A percentile compares a stretch with the other conserved stretches of the same genome.
Evolutionary conservation across 1,140 invertebrate species (phyloP).

Genomic region (Oryzaephilus surinamensis): DNA sequence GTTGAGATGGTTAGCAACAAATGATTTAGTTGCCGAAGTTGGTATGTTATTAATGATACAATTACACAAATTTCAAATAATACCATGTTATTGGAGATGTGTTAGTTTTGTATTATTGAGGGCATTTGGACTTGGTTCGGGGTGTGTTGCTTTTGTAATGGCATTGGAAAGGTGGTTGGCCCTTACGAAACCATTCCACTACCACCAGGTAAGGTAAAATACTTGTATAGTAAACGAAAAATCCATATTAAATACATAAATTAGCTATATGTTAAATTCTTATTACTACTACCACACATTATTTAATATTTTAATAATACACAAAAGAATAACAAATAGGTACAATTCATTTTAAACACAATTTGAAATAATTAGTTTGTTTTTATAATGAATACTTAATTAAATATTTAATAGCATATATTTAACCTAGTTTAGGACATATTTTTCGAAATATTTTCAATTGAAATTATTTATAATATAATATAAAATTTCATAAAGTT

Average conservation of each 20-base stretch:
- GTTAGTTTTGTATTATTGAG: slow-evolving; percentile 60
- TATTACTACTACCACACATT: too few relatives aligned
- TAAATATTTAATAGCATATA: too few relatives aligned
- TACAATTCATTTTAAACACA: too few relatives aligned
- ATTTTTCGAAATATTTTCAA: too few relatives aligned
- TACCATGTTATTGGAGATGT: slow-evolving; percentile 49
- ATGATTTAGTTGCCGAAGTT: slow-evolving; percentile 66
- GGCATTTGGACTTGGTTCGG: slow-evolving; percentile 74
- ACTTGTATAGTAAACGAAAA: slow-evolving; percentile 1
- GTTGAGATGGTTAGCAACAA: slow-evolving; percentile 63
- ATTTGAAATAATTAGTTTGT: too few relatives aligned
- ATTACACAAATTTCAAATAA: slow-evolving; percentile 47
- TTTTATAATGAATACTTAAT: too few relatives aligned
- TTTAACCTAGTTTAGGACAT: too few relatives aligned
- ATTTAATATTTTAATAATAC: too few relatives aligned
- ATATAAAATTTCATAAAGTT: too few relatives aligned
- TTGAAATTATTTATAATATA: too few relatives aligned
- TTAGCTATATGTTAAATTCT: too few relatives aligned
- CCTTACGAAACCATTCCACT: slow-evolving; percentile 75
- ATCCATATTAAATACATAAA: neutral
- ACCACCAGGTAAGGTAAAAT: slow-evolving; percentile 61
- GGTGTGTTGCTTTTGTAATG: slow-evolving; percentile 79
- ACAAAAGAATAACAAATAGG: too few relatives aligned
- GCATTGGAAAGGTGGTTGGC: slow-evolving; percentile 76
- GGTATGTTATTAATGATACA: slow-evolving; percentile 49